phyloP scores from a whole-genome alignment of 2,113 vertebrate species.

The Larimichthys polyactis region DNA sequence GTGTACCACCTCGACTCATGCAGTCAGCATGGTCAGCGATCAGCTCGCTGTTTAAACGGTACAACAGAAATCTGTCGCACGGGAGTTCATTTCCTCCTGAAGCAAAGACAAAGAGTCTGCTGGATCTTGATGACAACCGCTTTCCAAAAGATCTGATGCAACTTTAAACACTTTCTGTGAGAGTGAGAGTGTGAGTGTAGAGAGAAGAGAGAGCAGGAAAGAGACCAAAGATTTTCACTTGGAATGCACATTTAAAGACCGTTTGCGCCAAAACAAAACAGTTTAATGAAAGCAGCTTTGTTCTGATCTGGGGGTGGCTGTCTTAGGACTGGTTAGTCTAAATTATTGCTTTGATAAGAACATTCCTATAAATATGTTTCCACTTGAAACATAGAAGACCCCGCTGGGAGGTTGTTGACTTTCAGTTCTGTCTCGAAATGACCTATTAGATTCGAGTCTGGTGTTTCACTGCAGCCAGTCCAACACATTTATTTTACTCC shows the following conservation, averaged over 20 bases:
- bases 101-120: not conserved
- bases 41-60: not conserved
- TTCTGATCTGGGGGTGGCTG: not conserved
- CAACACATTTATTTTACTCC: no score
- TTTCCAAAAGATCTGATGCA: no score
- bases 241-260: not conserved
- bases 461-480: no score
- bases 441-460: no score
- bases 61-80: not conserved
- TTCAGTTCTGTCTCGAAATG: no score
- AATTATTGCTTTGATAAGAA: no score
- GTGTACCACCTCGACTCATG: no score
- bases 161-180: not conserved
- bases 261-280: not conserved
- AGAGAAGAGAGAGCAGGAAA: not conserved
- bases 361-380: no score
- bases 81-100: not conserved
- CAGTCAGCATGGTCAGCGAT: not conserved
- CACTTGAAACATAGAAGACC: no score
- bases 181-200: not conserved
- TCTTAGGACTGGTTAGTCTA: no score
- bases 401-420: no score
- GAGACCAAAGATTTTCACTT: not conserved
- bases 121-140: not conserved
- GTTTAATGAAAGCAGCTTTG: not conserved